Conservation (phyloP, 2,113 vertebrate species). For the Pimephales promelas region DNA sequence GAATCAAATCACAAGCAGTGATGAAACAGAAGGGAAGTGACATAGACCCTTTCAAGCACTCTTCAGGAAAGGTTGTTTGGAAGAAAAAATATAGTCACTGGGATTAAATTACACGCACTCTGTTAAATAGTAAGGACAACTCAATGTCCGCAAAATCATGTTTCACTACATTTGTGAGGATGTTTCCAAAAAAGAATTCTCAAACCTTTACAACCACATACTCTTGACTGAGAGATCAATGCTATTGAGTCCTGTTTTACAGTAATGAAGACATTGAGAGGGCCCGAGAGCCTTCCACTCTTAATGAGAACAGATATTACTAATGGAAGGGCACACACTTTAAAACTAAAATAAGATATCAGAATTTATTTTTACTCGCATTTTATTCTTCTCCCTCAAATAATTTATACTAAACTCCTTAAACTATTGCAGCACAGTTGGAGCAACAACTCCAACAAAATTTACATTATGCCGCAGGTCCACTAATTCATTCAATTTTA, state of each 20-base stretch:
- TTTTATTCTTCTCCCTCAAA: background rate
- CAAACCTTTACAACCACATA: slow-evolving; percentile 32
- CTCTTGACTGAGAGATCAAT: slow-evolving; percentile 22
- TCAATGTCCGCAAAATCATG: background rate
- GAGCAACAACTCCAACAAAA: background rate
- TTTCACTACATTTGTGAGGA: background rate
- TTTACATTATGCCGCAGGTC: background rate
- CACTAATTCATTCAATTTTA: background rate
- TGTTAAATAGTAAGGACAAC: background rate
- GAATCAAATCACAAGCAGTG: slow-evolving; percentile 11
- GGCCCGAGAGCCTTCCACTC: background rate
- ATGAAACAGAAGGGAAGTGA: background rate
- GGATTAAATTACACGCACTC: background rate
- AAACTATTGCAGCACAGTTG: background rate
- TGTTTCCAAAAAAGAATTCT: background rate
- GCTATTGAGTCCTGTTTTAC: slow-evolving; percentile 22
- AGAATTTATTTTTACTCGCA: background rate
- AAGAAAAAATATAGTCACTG: background rate
- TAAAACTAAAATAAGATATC: background rate
- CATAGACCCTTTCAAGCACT: background rate
- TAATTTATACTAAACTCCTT: background rate
- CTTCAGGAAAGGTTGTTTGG: background rate
- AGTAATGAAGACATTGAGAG: slow-evolving; percentile 29
- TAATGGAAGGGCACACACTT: background rate
- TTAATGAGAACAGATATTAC: background rate